These are phyloP conservation scores for Columba janthina DNA, from an alignment of 2,113 vertebrate species.

Conservation along the genomic window DNA sequence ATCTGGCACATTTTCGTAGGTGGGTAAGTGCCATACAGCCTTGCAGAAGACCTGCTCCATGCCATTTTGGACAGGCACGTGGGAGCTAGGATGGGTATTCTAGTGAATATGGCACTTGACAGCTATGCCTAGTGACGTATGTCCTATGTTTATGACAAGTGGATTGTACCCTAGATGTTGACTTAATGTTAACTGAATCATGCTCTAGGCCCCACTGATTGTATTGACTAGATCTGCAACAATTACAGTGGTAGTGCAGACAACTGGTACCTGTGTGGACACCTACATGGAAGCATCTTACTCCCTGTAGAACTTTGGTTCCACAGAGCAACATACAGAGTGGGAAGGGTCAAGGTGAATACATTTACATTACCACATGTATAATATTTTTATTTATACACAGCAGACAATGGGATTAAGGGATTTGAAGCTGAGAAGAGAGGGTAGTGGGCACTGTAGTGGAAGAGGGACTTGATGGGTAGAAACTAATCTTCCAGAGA, in stretches of 20 bases:
- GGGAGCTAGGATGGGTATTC: background rate
- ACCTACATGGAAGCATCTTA: background rate
- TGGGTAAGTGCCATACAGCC: background rate
- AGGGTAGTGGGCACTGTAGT: background rate
- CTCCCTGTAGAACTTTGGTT: background rate
- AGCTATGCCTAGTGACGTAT: background rate
- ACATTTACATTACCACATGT: fast-evolving
- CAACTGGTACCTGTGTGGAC: background rate
- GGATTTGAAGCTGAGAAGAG: background rate
- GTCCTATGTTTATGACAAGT: background rate
- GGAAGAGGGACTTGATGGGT: background rate
- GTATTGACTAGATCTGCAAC: background rate
- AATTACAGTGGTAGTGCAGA: background rate
- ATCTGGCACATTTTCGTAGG: background rate
- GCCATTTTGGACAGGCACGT: background rate
- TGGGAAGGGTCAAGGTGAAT: background rate
- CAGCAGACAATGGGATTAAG: background rate
- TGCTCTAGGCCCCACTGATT: background rate
- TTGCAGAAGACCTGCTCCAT: background rate
- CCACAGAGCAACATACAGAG: fast-evolving
- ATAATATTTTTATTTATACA: background rate
- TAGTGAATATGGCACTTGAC: background rate
- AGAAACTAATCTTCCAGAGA: background rate
- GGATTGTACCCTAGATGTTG: background rate
- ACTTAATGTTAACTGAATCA: background rate